A percentile compares a stretch with the other conserved stretches of the same genome.
phyloP scores from a whole-genome alignment of 1,140 invertebrate species.

The Zaprionus lachaisei region DNA sequence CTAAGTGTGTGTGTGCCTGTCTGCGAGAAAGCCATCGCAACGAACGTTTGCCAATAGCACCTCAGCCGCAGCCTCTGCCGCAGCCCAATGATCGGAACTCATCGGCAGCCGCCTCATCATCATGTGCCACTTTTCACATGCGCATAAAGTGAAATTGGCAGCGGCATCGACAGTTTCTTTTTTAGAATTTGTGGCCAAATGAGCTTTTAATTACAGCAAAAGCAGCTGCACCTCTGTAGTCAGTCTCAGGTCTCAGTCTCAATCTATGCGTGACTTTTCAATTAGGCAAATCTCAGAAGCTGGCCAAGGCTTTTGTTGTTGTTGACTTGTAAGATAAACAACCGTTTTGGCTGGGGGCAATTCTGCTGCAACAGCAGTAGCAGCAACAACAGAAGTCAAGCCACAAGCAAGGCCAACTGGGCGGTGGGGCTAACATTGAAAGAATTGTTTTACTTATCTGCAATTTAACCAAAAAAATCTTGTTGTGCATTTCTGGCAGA shows the following conservation, averaged over 20 bases:
- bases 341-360: conserved; percentile 30
- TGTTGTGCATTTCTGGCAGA: conserved; percentile 57
- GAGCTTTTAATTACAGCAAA: conserved; percentile 26
- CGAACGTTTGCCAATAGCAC: conserved; percentile 69
- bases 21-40: conserved; percentile 66
- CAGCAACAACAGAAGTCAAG: not conserved
- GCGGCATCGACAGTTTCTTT: conserved; percentile 54
- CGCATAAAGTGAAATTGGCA: conserved; percentile 76
- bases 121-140: conserved; percentile 79
- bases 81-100: conserved; percentile 72
- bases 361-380: conserved; percentile 9
- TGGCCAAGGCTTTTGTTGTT: conserved; percentile 17
- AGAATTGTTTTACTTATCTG: conserved; percentile 38
- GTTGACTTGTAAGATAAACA: conserved; percentile 8
- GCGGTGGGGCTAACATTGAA: conserved; percentile 69
- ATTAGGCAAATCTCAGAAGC: conserved; percentile 20
- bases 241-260: not conserved
- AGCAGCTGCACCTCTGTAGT: not conserved
- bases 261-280: conserved; percentile 34
- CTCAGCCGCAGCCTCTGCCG: conserved; percentile 20
- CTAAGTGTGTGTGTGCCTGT: conserved; percentile 24
- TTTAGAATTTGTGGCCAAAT: conserved; percentile 39
- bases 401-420: conserved; percentile 53
- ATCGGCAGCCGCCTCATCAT: conserved; percentile 68
- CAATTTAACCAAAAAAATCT: conserved; percentile 19